Percentiles rank a stretch among this genome's conserved stretches.
These are phyloP conservation scores for Leguminivora glycinivorella DNA, from an alignment of 1,140 invertebrate genomes.

Conservation along the genomic window DNA sequence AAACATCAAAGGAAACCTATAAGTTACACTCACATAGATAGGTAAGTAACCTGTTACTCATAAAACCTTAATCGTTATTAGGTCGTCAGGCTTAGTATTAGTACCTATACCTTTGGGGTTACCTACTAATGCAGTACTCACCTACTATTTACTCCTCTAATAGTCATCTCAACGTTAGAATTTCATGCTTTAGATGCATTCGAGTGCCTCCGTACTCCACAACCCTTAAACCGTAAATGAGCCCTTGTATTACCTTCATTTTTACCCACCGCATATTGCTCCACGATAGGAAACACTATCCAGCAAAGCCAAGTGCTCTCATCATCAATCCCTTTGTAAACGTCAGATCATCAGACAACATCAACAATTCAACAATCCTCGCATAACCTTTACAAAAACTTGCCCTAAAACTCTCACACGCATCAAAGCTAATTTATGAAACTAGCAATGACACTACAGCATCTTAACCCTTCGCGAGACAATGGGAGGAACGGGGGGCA, in stretches of 20 bases:
- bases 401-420: constrained; percentile 19
- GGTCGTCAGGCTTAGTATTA: too few relatives aligned
- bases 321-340: neutral
- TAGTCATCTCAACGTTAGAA: too few relatives aligned
- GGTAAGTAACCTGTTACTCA: too few relatives aligned
- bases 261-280: neutral
- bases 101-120: too few relatives aligned
- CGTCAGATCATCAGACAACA: neutral
- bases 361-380: constrained; percentile 12
- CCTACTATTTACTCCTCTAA: too few relatives aligned
- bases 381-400: constrained; percentile 13
- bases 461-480: constrained; percentile 63
- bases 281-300: neutral
- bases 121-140: too few relatives aligned
- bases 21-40: too few relatives aligned
- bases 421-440: constrained; percentile 63
- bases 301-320: neutral
- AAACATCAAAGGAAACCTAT: too few relatives aligned
- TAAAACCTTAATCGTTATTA: too few relatives aligned
- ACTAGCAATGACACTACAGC: constrained; percentile 61
- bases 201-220: neutral
- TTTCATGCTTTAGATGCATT: too few relatives aligned
- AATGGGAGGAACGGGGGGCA: constrained; percentile 41
- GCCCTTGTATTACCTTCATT: neutral
- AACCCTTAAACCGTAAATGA: neutral